Evolutionary conservation across 1,140 invertebrate genomes (phyloP), one percentile per base, ranked within the genome.

Genomic region (Drosophila ohnishii): DNA sequence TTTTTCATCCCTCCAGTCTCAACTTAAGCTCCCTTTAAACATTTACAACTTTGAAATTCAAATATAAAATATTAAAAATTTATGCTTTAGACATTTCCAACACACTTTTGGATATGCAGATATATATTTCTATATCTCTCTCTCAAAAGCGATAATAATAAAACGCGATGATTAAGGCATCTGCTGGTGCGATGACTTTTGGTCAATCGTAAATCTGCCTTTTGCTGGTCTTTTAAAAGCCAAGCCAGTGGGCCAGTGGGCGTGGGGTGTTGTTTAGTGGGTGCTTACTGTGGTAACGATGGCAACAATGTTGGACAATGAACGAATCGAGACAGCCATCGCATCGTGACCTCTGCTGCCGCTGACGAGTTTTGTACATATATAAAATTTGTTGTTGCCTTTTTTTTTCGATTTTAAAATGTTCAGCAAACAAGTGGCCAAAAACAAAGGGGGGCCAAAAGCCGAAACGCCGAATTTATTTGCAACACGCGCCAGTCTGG

Each of bases 401-500:
- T 9, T 5, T 10, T 13, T 42, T 48, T 55, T 78, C 75, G 61
- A 85, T 74, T 85, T 86, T 81, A 75, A 81, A 85, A 78, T 81
- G 64, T 63, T 60, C 62, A 59, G 79, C 78, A 70, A 85, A 77
- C 81, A 84, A 85, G 81, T 85, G 78, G 74, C 64, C n/a, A 45
- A 73, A 48, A 51, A 58, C 50, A 56, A 75, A 45, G 47, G 39
- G 44, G 44, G 47, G 28, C 59, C 25, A 48, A 57, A 40, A 40
- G 45, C 45, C 58, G 58, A 59, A 74, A 16, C 77, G 66, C 69
- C 47, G 79, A 85, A 76, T 85, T 86, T 75, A 85, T 85, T 72
- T 75, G 75, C 58, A 66, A 80, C 82, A 86, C 82, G 82, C 82
- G 82, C 82, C 81, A 81, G 78, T 85, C 81, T 81, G 74, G 69